Percentiles rank a stretch among this genome's conserved stretches.
Conservation (phyloP, 1,140 invertebrate species). For the Drosophila biarmipes region DNA sequence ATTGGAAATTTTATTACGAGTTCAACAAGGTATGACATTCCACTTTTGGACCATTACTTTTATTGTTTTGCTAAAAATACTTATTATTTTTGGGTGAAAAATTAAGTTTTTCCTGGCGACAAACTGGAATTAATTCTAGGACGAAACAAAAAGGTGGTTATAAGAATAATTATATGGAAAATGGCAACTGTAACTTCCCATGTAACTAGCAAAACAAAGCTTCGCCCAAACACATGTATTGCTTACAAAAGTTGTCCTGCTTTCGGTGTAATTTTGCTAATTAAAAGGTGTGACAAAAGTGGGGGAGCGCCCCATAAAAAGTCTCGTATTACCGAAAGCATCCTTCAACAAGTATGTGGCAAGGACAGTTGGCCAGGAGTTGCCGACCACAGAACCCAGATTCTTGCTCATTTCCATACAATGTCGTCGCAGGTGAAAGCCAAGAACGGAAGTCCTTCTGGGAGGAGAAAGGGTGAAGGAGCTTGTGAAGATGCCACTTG, state of each 20-base stretch:
- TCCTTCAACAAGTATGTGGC: conserved; percentile 25
- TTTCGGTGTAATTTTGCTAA: conserved; percentile 59
- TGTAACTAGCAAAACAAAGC: neutral
- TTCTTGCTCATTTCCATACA: conserved; percentile 60
- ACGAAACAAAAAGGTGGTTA: no score
- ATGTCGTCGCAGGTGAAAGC: conserved; percentile 5
- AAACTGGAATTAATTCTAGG: no score
- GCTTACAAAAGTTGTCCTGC: conserved; percentile 14
- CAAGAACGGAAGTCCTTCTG: neutral
- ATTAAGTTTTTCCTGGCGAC: no score
- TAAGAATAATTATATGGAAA: no score
- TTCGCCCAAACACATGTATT: conserved; percentile 6
- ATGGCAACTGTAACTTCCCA: no score
- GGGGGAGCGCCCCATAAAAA: conserved; percentile 21
- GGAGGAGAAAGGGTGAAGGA: neutral
- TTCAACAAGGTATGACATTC: no score
- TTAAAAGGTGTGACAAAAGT: conserved; percentile 69
- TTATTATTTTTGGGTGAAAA: no score
- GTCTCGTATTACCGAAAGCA: conserved; percentile 55
- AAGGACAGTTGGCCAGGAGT: conserved; percentile 30
- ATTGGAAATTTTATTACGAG: no score
- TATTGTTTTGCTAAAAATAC: no score
- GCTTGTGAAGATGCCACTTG: conserved; percentile 27
- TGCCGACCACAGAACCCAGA: conserved; percentile 8
- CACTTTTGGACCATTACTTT: no score